A percentile compares a stretch with the other conserved stretches of the same genome.
phyloP scores from a whole-genome alignment of 1,140 invertebrate species.

The Neodiprion pinetum region DNA sequence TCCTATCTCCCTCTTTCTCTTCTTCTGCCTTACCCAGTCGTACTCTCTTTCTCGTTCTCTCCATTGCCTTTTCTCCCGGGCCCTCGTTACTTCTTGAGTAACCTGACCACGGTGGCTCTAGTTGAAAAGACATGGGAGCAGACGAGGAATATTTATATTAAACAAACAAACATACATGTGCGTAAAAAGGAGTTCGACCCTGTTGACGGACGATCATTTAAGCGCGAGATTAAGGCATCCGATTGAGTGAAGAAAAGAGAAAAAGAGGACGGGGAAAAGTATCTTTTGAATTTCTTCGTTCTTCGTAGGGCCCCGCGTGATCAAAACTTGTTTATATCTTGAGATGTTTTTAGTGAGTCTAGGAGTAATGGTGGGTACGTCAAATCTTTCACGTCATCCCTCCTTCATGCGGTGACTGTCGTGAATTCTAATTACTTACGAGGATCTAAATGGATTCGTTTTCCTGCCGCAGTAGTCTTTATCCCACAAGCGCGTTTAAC shows the following conservation, averaged over 20 bases:
- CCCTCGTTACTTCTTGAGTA: slow-evolving; percentile 8
- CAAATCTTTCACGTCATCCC: not conserved
- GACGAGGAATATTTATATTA: not conserved
- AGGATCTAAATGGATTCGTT: not conserved
- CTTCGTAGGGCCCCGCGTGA: too few relatives aligned
- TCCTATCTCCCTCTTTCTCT: slow-evolving; percentile 14
- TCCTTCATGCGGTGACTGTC: not conserved
- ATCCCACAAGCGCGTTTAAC: not conserved
- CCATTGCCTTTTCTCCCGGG: not conserved
- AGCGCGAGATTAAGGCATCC: not conserved
- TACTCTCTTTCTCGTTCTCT: not conserved
- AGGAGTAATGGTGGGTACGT: not conserved
- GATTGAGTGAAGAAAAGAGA: not conserved
- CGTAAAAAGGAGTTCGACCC: not conserved
- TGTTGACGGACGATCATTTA: not conserved
- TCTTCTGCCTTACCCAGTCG: not conserved
- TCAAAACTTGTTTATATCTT: not conserved
- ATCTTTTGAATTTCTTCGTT: too few relatives aligned
- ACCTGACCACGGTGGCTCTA: not conserved
- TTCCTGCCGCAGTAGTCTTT: not conserved
- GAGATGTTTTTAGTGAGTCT: not conserved
- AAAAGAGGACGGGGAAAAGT: too few relatives aligned
- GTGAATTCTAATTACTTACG: not conserved
- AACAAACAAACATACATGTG: not conserved
- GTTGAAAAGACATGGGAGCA: not conserved